These are phyloP conservation scores for Apamea sordens DNA, from an alignment of 2,888 invertebrate genomes.

Conservation along the genomic window DNA sequence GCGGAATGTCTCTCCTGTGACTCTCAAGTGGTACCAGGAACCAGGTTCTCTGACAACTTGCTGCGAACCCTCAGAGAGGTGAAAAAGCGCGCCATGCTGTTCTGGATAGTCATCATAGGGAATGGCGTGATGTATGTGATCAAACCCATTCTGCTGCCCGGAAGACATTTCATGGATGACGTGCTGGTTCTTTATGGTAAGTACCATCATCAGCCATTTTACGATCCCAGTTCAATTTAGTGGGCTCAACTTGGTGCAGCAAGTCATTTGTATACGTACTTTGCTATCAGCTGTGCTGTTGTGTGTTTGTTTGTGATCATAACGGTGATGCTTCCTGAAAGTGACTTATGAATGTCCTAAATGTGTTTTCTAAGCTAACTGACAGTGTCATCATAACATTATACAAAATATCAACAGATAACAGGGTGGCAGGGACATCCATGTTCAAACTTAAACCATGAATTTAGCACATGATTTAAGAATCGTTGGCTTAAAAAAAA, in stretches of 20 bases:
- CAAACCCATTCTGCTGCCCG: slow-evolving; percentile 32
- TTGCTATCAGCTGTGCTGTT: no score
- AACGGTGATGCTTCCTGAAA: no score
- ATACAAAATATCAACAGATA: no score
- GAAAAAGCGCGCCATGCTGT: slow-evolving; percentile 51
- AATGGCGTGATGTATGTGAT: slow-evolving; percentile 43
- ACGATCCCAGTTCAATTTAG: not conserved
- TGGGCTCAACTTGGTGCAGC: not conserved
- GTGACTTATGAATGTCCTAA: no score
- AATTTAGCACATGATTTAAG: no score
- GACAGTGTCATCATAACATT: no score
- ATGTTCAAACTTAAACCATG: no score
- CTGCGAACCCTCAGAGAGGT: slow-evolving; percentile 30
- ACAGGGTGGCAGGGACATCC: no score
- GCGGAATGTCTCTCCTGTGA: slow-evolving; percentile 60
- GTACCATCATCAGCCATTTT: not conserved
- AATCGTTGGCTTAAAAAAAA: no score
- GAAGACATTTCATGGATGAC: slow-evolving; percentile 43
- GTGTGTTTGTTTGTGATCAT: no score
- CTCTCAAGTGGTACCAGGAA: slow-evolving; percentile 42
- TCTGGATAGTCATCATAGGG: slow-evolving; percentile 39
- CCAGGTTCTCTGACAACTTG: slow-evolving; percentile 60
- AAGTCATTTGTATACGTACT: not conserved
- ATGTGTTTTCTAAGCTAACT: no score
- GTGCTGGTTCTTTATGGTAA: slow-evolving; percentile 41